Evolutionary conservation across 1,140 invertebrate genomes (phyloP).

Genomic region (Coenobita brevimanus): DNA sequence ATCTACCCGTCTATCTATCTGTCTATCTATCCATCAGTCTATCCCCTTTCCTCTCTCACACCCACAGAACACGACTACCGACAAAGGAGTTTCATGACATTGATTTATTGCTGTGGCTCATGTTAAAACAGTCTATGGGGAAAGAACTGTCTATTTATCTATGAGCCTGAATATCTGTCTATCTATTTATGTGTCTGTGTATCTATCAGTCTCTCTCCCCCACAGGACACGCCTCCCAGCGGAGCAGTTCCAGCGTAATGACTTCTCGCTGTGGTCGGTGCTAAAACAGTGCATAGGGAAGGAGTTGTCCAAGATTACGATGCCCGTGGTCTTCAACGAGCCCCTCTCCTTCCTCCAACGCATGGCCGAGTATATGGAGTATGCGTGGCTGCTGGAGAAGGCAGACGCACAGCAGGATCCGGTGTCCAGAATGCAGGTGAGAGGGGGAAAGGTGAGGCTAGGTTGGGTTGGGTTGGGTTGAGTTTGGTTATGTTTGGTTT

Average conservation of each 20-base stretch:
- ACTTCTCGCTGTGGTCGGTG: constrained; percentile 96
- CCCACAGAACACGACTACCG: too few species aligned
- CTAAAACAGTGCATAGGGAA: constrained; percentile 95
- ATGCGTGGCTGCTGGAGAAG: constrained; percentile 86
- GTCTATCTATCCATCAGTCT: neutral
- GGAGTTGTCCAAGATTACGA: constrained; percentile 96
- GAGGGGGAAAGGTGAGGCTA: neutral
- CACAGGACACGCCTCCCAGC: constrained; percentile 86
- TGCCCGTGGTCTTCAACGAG: constrained; percentile 98
- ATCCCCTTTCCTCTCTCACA: neutral
- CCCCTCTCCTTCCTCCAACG: constrained; percentile 96
- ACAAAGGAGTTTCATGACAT: too few species aligned
- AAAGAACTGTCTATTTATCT: neutral
- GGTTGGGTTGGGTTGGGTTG: too few species aligned
- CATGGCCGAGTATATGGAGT: constrained; percentile 96
- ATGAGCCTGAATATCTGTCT: constrained; percentile 19
- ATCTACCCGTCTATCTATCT: too few species aligned
- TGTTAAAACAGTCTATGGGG: neutral
- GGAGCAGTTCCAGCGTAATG: constrained; percentile 88
- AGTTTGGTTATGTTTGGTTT: too few species aligned
- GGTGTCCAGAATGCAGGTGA: constrained; percentile 84
- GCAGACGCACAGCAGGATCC: constrained; percentile 88
- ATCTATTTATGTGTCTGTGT: constrained; percentile 1
- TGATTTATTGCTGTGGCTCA: too few species aligned
- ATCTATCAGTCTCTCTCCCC: constrained; percentile 70